Base-by-base conservation (phyloP, 2,113 vertebrate species). In the Hucho hucho region DNA sequence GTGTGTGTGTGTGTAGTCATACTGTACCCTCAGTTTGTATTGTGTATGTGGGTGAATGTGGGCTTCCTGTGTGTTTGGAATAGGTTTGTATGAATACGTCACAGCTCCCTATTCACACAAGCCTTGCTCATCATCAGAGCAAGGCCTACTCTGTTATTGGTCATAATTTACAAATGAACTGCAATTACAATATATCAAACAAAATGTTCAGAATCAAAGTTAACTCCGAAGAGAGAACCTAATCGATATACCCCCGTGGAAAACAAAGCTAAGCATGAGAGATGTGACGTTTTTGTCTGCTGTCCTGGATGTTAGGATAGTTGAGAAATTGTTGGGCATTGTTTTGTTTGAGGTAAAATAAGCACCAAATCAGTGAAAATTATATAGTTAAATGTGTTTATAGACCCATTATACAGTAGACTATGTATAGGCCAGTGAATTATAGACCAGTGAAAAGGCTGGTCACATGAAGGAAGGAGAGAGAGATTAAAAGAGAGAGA, bases 301-400 rank as follows among this genome's bases (percentile, higher is more conserved):
- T 18, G 18, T 20, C 18, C 65, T 67, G 29, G 65, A 28, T 32
- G 26, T 67, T 9, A 61, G 58, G 16, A 53, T 53, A 53, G n/a
- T 61, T 61, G 18, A 16, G 58, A 22, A 4, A 61, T 9, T 61
- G 53, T 14, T 56, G 18, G 18, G 5, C 4, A 61, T 7, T 14
- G 65, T 20, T 16, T 66, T 12, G 4, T 16, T 67, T 37, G 4
- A n/a, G 65, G 65, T 20, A 4, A 37, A 67, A 32, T 20, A 67
- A 67, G 29, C 4, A 14, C 29, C 22, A 67, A 81, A 5, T 80
- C 25, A 79, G 78, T 79, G 72, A 83, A 75, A 81, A 14, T 49
- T 0, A 53, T 53, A 1, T 53, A 80, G 71, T 81, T 18, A 29
- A 66, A 75, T 0, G 4, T 32, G 64, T 53, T 53, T 18, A 53